Base-by-base conservation (phyloP, 37 sponge, comb jelly and placozoan species). In the Beroe ovata region DNA sequence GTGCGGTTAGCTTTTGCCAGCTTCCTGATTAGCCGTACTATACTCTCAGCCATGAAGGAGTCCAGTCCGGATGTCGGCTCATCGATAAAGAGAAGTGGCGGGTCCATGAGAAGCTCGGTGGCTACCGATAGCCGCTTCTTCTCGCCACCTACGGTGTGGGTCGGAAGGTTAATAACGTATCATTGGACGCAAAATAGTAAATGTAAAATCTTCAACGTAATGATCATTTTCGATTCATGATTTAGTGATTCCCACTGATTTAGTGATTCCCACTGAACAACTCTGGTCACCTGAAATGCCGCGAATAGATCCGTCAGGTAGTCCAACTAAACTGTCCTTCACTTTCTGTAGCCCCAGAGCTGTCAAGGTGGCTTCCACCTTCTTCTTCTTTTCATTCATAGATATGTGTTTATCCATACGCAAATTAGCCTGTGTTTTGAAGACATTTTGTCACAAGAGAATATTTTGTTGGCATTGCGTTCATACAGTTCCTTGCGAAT, bases 51-150 rank as follows among this genome's bases (percentile, higher is more conserved):
- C 88, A 91, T 77, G 60, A 91, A 92, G 11, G 90, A 91, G 89
- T 92, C 92, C 3, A 92, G 88, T 8, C 92, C 92, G 28, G 88
- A 88, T 0, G 92, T 92, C n/a, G 92, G 92, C 60, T 92, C 92
- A 89, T 92, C 92, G n/a, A 89, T 91, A 91, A 92, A 88, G 30
- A 92, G 71, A 2, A 92, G 64, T 20, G 81, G 88, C 18, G 92
- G 92, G 32, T 92, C 71, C 64, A 66, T 92, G 60, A 92, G 89
- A 0, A 69, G 71, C 20, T 69, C 71, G 11, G 71, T 69, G 18
- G 71, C 71, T 34, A 69, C 71, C 20, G 71, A 69, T 38, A 69
- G 32, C 25, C 71, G 26, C 71, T 69, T 69, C 25, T 25, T 69
- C 38, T 69, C 71, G 3, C 71, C 71, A 21, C 71, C 71, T 66